These are phyloP conservation scores for Eupithecia abbreviata DNA, from an alignment of 2,888 invertebrate genomes.

Conservation along the genomic window DNA sequence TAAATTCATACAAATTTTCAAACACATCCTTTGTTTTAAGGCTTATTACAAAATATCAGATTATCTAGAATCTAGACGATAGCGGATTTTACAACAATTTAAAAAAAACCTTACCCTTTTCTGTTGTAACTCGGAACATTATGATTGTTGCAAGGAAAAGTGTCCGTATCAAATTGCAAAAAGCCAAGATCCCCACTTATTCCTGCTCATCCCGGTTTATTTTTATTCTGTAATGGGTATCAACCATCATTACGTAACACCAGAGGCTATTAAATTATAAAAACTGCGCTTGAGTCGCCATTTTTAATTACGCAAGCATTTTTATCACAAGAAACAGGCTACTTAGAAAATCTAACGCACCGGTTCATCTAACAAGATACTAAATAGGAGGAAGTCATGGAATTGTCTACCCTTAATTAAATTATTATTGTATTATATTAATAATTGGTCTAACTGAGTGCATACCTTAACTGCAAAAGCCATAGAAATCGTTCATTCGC, in stretches of 20 bases:
- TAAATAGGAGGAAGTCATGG: neutral
- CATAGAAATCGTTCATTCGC: no score
- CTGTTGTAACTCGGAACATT: neutral
- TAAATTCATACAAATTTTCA: no score
- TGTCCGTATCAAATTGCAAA: neutral
- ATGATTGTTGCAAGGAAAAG: neutral
- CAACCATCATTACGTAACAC: conserved; percentile 49
- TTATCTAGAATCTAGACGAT: no score
- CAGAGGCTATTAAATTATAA: conserved; percentile 39
- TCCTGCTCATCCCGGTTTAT: conserved; percentile 38
- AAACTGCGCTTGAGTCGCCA: conserved; percentile 46
- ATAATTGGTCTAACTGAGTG: no score
- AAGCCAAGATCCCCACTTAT: conserved; percentile 14
- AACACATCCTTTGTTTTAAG: no score
- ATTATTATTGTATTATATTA: no score
- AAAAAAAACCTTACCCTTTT: no score
- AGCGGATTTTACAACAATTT: no score
- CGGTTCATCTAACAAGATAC: neutral
- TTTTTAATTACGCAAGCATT: conserved; percentile 36
- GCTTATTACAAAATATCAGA: no score
- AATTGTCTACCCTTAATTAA: neutral
- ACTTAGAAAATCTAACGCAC: neutral
- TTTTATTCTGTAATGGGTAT: conserved; percentile 41
- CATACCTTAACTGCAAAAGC: no score
- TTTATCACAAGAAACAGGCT: neutral